A percentile compares a stretch with the other conserved stretches of the same genome.
phyloP scores from a whole-genome alignment of 2,888 invertebrate genomes.

The Amiota mariae region DNA sequence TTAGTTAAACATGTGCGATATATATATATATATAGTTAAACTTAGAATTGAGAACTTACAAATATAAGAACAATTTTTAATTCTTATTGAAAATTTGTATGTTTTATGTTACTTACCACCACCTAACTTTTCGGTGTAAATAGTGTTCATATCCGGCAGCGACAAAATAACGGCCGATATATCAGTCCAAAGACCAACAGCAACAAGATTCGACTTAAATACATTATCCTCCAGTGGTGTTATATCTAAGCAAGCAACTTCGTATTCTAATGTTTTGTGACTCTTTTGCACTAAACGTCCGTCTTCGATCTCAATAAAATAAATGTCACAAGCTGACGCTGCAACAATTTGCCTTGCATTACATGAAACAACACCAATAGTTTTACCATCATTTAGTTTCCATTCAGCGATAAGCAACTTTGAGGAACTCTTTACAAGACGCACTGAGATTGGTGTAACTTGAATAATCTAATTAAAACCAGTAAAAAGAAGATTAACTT shows the following conservation, averaged over 20 bases:
- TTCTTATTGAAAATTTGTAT: slow-evolving; percentile 23
- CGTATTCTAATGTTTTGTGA: slow-evolving; percentile 87
- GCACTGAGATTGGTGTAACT: slow-evolving; percentile 82
- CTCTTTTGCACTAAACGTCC: slow-evolving; percentile 79
- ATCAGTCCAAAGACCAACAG: slow-evolving; percentile 97
- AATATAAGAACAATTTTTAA: too few species aligned
- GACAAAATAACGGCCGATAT: slow-evolving; percentile 91
- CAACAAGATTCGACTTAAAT: slow-evolving; percentile 81
- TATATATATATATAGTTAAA: too few species aligned
- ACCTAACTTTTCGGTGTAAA: slow-evolving; percentile 90
- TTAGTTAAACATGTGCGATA: too few species aligned
- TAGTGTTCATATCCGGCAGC: slow-evolving; percentile 85
- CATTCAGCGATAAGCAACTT: slow-evolving; percentile 82
- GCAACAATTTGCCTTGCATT: slow-evolving; percentile 85
- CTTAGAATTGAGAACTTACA: too few species aligned
- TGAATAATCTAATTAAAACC: slow-evolving; percentile 75
- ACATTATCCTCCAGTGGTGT: slow-evolving; percentile 82
- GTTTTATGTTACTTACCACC: slow-evolving; percentile 77
- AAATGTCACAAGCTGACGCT: slow-evolving; percentile 91
- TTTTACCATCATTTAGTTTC: slow-evolving; percentile 81
- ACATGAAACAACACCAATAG: slow-evolving; percentile 91
- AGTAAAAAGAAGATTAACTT: too few species aligned
- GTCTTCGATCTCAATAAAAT: slow-evolving; percentile 83
- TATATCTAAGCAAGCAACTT: slow-evolving; percentile 96
- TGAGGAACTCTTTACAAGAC: slow-evolving; percentile 80